Evolutionary conservation across 2,113 vertebrate species (phyloP), one percentile per base, ranked within the genome.

Genomic region (Brachyistius frenatus): DNA sequence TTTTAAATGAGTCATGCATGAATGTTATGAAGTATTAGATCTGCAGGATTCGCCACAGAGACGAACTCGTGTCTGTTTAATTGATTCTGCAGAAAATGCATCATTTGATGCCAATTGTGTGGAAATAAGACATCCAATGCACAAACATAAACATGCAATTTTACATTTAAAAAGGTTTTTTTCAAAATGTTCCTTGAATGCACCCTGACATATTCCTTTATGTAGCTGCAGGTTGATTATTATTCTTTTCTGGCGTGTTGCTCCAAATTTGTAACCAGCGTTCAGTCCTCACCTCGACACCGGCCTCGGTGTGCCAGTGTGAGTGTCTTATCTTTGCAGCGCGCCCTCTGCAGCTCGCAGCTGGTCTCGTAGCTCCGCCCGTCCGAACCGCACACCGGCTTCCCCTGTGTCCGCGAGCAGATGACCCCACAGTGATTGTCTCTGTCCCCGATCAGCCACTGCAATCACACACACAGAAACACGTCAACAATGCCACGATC

Each of bases 291-390:
- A 98, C 98, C 98, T 97, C 96, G 96, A 94, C 98, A 99, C 6
- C 95, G 94, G 15, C 98, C 97, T 0, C 98, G 96, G 47, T 98
- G 94, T 0, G 94, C 93, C 61, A 97, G 92, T 0, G 94, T 92
- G 72, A 99, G 95, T 0, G 90, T 89, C 0, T 94, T 92, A 62
- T 99, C 97, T 16, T 96, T 96, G 94, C 98, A 99, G 44, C 96
- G 97, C 47, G 98, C 98, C 93, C 95, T 95, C 95, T 98, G 98
- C 92, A 97, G 96, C 60, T 99, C 97, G 1, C 98, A 99, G 95
- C 90, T 95, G 0, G 96, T 97, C 67, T 99, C 98, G 0, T 99
- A 99, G 0, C 95, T 98, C 83, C 95, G 94, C 71, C 98, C 96
- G 0, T 99, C 98, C 0, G 98, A 99, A 50, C 96, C 98, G 31